phyloP scores from a whole-genome alignment of 2,888 invertebrate species.

The Tridacna gigas region DNA sequence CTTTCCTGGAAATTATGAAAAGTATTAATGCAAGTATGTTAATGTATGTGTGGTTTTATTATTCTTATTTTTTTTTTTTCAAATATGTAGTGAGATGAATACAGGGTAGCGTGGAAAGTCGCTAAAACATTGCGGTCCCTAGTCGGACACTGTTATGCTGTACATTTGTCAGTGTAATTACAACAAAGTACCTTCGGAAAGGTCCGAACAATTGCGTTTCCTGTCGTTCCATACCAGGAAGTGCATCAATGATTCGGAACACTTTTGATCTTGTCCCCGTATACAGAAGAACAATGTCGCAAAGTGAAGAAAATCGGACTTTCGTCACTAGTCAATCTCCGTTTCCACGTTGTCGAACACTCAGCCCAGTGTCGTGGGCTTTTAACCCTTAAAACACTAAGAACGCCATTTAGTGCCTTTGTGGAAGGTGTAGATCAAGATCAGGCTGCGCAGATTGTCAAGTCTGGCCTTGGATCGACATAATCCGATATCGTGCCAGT shows the following conservation, averaged over 20 bases:
- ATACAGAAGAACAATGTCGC: slow-evolving; percentile 8
- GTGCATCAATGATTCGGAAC: slow-evolving; percentile 25
- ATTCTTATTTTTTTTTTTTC: no score
- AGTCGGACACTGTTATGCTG: not conserved
- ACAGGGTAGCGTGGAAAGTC: no score
- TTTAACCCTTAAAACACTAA: not conserved
- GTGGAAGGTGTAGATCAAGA: no score
- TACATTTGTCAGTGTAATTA: not conserved
- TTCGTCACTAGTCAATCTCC: slow-evolving; percentile 12
- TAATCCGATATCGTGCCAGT: no score
- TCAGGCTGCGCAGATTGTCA: no score
- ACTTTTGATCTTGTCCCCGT: slow-evolving; percentile 26
- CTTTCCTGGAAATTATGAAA: no score
- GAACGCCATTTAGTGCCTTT: no score
- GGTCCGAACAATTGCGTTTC: slow-evolving; percentile 23
- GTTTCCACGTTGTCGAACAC: slow-evolving; percentile 1
- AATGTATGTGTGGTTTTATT: no score
- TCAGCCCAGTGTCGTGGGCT: not conserved
- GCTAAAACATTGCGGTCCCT: no score
- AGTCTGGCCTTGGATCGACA: no score
- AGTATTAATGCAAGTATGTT: no score
- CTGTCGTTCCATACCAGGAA: slow-evolving; percentile 12
- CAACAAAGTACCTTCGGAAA: not conserved
- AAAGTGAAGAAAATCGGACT: slow-evolving; percentile 4
- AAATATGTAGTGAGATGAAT: no score